These are phyloP conservation scores for Phymorhynchus buccinoides DNA, from an alignment of 1,140 invertebrate genomes.

Conservation along the genomic window DNA sequence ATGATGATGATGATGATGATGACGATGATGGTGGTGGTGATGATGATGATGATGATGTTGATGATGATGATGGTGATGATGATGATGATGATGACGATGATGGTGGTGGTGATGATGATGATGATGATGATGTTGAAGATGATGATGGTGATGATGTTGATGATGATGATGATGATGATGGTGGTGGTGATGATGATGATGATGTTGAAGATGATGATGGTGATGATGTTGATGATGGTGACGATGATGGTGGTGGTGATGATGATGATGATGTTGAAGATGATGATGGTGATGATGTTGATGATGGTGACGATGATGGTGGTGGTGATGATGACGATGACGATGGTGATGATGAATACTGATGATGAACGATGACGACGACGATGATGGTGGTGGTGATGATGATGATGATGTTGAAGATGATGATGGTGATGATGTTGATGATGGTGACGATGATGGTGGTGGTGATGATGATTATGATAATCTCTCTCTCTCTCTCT, in stretches of 20 bases:
- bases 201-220: not conserved
- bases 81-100: not conserved
- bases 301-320: constrained; percentile 25
- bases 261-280: not conserved
- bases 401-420: not conserved
- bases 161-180: not conserved
- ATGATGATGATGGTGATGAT: constrained; percentile 5
- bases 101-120: not conserved
- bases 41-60: constrained; percentile 15
- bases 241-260: not conserved
- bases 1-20: constrained; percentile 27
- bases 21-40: constrained; percentile 22
- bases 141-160: not conserved
- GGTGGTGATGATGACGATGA: not conserved
- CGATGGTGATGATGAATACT: too few species aligned
- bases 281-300: constrained; percentile 12
- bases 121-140: not conserved
- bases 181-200: not conserved
- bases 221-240: constrained; percentile 5
- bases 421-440: not conserved
- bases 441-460: not conserved
- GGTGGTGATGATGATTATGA: too few species aligned
- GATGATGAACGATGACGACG: not conserved
- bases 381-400: not conserved
- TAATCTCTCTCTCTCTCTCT: too few species aligned